phyloP scores from a whole-genome alignment of 1,140 invertebrate species.

The Yoshiicerus persimilis region DNA sequence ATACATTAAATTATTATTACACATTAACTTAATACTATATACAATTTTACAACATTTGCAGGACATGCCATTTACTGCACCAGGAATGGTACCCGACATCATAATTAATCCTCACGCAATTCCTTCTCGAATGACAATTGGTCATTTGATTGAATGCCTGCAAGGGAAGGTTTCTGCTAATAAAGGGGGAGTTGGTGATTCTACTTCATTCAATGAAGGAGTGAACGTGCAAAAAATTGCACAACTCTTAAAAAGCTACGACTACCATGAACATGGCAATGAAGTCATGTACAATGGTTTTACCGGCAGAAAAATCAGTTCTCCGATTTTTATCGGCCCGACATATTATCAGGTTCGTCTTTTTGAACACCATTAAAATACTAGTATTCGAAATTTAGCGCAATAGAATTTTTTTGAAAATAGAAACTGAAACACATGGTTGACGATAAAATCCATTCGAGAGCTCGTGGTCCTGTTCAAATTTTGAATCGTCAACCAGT shows the following conservation, averaged over 20 bases:
- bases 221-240: background rate
- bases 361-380: background rate
- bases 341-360: slow-evolving; percentile 80
- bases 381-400: background rate
- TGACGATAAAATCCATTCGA: slow-evolving; percentile 97
- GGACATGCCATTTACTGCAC: slow-evolving; percentile 97
- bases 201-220: slow-evolving; percentile 92
- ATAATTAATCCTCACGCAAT: slow-evolving; percentile 99
- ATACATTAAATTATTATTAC: too few species aligned
- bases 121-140: slow-evolving; percentile 99
- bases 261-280: slow-evolving; percentile 55
- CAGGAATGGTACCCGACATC: slow-evolving; percentile 96
- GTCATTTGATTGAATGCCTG: slow-evolving; percentile 98
- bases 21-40: too few species aligned
- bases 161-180: slow-evolving; percentile 85
- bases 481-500: slow-evolving; percentile 96
- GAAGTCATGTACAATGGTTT: slow-evolving; percentile 98
- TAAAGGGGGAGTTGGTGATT: slow-evolving; percentile 93
- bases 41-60: slow-evolving; percentile 51
- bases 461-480: slow-evolving; percentile 95
- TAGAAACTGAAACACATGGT: slow-evolving; percentile 96
- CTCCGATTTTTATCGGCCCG: slow-evolving; percentile 91
- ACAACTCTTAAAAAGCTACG: background rate
- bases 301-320: slow-evolving; percentile 93
- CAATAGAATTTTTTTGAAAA: too few species aligned